phyloP scores from a whole-genome alignment of 2,113 vertebrate genomes.

The Gracilinanus agilis region DNA sequence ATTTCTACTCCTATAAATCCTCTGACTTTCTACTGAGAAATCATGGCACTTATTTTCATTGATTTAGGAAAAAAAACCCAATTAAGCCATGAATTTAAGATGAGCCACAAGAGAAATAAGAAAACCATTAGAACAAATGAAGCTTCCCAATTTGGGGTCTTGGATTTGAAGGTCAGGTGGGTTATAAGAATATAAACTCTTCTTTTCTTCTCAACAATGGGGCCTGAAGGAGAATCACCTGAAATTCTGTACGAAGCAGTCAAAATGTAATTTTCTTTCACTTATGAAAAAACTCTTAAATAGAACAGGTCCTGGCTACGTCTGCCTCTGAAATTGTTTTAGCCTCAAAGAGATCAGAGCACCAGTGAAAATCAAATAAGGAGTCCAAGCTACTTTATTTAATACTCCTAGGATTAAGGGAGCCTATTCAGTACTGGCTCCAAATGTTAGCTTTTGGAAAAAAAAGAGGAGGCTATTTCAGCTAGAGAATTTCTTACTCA shows the following conservation, averaged over 20 bases:
- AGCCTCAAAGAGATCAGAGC: background rate
- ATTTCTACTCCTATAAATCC: background rate
- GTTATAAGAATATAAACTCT: background rate
- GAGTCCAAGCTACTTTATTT: background rate
- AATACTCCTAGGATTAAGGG: background rate
- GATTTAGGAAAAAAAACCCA: background rate
- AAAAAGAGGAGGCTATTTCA: background rate
- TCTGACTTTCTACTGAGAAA: background rate
- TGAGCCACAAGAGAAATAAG: background rate
- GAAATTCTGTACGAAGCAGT: background rate
- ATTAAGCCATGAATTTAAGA: background rate
- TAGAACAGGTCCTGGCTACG: background rate
- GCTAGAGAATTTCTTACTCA: background rate
- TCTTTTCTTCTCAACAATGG: background rate
- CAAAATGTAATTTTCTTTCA: constrained; percentile 2
- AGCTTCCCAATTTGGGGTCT: background rate
- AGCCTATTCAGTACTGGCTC: background rate
- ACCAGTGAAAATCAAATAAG: background rate
- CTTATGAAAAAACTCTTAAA: constrained; percentile 3
- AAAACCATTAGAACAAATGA: background rate
- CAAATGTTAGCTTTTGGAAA: background rate
- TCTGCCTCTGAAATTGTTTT: constrained; percentile 8
- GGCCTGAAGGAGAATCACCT: background rate
- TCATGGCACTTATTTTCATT: background rate
- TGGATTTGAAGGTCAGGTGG: background rate